Evolutionary conservation across 2,888 invertebrate species (phyloP), one percentile per base, ranked within the genome.

Genomic region (Dastarcus helophoroides): DNA sequence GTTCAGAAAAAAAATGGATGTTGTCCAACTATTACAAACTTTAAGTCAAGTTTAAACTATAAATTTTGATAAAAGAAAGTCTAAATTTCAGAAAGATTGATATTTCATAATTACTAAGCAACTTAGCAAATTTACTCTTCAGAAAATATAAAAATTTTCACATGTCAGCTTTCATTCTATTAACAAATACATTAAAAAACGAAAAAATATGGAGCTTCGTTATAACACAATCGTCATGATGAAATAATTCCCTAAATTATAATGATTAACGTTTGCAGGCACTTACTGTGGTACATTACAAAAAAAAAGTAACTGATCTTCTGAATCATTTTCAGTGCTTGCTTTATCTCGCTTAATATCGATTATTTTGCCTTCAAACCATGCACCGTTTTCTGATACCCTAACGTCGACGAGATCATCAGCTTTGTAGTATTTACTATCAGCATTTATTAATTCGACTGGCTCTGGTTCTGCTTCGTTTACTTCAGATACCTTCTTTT

Each of bases 371-470:
- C 73, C 80, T 60, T 84, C 83, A 55, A 73, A 73, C 84, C 84
- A 85, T 5, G 76, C 73, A 4, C 81, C 80, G 46, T 67, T 62
- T 45, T 78, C 71, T 6, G 21, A 19, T 29, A 33, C 30, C 33
- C 67, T 63, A 29, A 72, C 68, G 56, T 85, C 84, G 32, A 85
- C 61, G 1, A 73, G 54, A 53, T 84, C 82, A 12, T 75, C 79
- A 29, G 68, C 44, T 44, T 60, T 56, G 45, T 70, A 76, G 40
- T 67, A 62, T 29, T 52, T 48, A 47, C 72, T 72, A 24, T 54
- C 53, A 2, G 62, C 57, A 53, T 68, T 67, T 16, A 51, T 42
- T 17, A 47, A 15, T 21, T 43, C 24, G 11, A 31, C 35, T 15
- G 50, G 38, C 11, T 26, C 15, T n/a, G 19, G 24, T 9, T 31